Base-by-base conservation (phyloP, 2,797 vertebrate genomes). In the Lophotriccus pileatus region DNA sequence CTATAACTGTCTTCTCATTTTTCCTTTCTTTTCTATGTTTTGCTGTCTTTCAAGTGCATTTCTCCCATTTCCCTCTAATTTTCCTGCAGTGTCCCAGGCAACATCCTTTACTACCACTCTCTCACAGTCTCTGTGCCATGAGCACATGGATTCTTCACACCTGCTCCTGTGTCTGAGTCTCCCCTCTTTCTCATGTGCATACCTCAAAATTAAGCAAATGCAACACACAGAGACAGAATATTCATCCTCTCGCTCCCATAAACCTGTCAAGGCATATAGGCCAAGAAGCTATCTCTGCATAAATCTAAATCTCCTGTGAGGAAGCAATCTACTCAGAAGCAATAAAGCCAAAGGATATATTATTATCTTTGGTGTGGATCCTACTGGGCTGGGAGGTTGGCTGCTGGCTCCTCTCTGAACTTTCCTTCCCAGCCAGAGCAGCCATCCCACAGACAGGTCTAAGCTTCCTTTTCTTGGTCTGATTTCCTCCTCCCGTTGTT, bases 301-400 rank as follows among this genome's bases (percentile, higher is more conserved):
- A 94, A 95, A 96, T 96, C 95, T 93, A 90, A 91, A 90, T 94
- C 94, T 95, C 93, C 84, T 93, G 92, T 24, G 59, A 96, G 95
- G 93, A 96, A 96, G 96, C 93, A 94, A 82, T 95, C 94, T 87
- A 94, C 95, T 95, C 94, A 87, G 88, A 95, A 92, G 96, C 90
- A 95, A 95, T 92, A 95, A 96, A 96, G 93, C 90, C 88, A 94
- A 92, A 94, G 86, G 93, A 95, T 95, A 74, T 92, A 93, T 94
- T 97, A 91, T 97, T 96, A 95, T 94, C 93, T 96, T 95, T 97
- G 95, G 95, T 96, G 94, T 93, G 91, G 91, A 94, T 96, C 95
- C 94, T 94, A 96, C 85, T 92, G 93, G 92, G 95, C 89, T 94
- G 95, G 89, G 91, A 95, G 56, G 85, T 19, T 94, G 95, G 91